Evolutionary conservation across 2,797 vertebrate species (phyloP), one percentile per base, ranked within the genome.

Genomic region (Brotogeris chrysoptera): DNA sequence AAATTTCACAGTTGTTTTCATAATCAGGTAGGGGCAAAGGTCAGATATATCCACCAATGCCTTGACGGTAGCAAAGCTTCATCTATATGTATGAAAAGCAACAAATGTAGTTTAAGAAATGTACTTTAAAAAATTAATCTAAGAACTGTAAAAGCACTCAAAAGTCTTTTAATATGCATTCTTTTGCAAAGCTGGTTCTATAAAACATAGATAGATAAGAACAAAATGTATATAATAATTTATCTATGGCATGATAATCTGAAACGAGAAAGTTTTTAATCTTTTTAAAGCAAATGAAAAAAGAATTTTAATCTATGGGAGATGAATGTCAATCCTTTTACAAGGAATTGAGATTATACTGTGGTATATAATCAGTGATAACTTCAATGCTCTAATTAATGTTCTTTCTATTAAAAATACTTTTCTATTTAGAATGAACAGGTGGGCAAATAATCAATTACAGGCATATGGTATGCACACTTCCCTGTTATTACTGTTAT

Each of bases 1-100:
- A 93, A 92, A 74, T 61, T 88, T 93, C 95, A 91, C 66, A 72
- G 16, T 89, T 6, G 1, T 96, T 76, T 95, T 93, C 61, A 89
- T 65, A 92, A 80, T 91, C 76, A 94, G 43, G 28, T 38, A 57
- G 32, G 59, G 57, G 49, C 36, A 95, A 70, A 88, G 86, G 59
- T 89, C 32, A 8, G 81, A 25, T 38, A 66, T 66, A 79, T 50
- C 44, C 28, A 59, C n/a, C 59, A 82, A 34, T 41, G 46, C 36
- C 49, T 81, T 10, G 5, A 86, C 38, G 69, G 32, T 20, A 49
- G 64, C 38, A 86, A 93, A 94, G 19, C 28, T 93, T 93, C 44
- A 72, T 57, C 66, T 92, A 13, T 80, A 61, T 80, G 34, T 61
- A 55, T 89, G 82, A 91, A 96, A 91, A 91, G 46, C 73, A 84